Conservation (phyloP, 2,888 invertebrate genomes). For the Apodemia mormo region DNA sequence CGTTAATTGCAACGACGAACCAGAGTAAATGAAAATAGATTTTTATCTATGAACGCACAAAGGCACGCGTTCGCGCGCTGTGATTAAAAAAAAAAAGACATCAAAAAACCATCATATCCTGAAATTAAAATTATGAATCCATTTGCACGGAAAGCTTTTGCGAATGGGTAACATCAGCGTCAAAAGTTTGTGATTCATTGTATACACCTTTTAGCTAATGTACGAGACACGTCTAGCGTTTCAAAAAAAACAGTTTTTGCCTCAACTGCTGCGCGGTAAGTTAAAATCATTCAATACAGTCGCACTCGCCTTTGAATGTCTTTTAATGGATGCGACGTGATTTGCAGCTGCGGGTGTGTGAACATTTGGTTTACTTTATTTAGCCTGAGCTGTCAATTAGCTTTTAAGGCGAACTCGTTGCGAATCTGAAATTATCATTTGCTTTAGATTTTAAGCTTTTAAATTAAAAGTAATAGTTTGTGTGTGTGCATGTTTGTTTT, state of each 20-base stretch:
- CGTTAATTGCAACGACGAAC: constrained; percentile 1
- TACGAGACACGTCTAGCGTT: constrained; percentile 9
- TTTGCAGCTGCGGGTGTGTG: neutral
- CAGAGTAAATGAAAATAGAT: constrained; percentile 4
- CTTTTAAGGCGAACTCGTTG: neutral
- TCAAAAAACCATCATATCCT: neutral
- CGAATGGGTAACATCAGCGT: neutral
- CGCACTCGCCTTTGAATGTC: neutral
- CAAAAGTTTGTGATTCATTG: constrained; percentile 1
- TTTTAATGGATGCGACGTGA: neutral
- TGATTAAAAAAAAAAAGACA: constrained; percentile 11
- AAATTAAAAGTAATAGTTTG: neutral
- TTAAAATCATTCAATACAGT: constrained; percentile 9
- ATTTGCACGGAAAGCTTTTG: constrained; percentile 11
- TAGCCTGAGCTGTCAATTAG: neutral
- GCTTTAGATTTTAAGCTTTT: neutral
- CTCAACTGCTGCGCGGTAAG: neutral
- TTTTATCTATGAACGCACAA: constrained; percentile 12
- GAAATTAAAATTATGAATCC: constrained; percentile 18
- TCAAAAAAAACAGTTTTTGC: neutral
- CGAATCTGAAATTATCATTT: neutral
- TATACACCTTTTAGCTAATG: constrained; percentile 16
- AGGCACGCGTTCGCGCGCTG: neutral
- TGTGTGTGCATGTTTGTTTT: neutral
- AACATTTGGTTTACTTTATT: neutral